Base-by-base conservation (phyloP, 2,113 vertebrate genomes). In the Chaetops frenatus region DNA sequence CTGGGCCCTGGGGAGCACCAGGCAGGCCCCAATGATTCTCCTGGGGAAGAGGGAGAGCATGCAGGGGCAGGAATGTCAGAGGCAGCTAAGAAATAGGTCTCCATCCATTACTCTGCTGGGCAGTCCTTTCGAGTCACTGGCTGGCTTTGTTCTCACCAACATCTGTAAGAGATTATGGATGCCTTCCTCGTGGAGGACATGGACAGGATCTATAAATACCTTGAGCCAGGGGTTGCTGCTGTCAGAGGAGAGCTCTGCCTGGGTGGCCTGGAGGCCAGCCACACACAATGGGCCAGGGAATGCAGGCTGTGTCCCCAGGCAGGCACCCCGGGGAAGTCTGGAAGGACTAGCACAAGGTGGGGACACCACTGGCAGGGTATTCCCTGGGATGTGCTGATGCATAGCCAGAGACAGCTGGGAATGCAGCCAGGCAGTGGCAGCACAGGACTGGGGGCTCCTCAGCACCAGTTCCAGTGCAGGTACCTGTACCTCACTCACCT, bases 151-250 rank as follows among this genome's bases (percentile, higher is more conserved):
- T 97, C 93, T 96, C 60, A 1, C 56, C 61, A 93, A 97, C 97
- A 97, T 97, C 97, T 97, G 96, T 65, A 97, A 97, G 94, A 96
- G 93, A 97, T 97, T 97, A 97, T 0, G 1, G 91, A 92, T 86
- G 92, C 89, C 73, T 94, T 95, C 65, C 73, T 77, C 7, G 22
- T 44, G 0, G 51, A 94, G 88, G 95, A 95, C 92, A 85, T 81
- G 90, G 92, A 92, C 0, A 22, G 81, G 80, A 86, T 96, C 95
- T 94, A 91, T 94, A 95, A 96, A 97, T 97, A 95, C 95, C 80
- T 69, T 0, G 33, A 86, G 77, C 73, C 19, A 8, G 83, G 42
- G 78, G 69, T 21, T 88, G 74, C 78, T 86, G 91, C 86, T 90
- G 86, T 87, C 81, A 85, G 87, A 93, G 48, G 21, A 92, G 54